Base-by-base conservation (phyloP, 2,888 invertebrate species). In the Lithodes maja region DNA sequence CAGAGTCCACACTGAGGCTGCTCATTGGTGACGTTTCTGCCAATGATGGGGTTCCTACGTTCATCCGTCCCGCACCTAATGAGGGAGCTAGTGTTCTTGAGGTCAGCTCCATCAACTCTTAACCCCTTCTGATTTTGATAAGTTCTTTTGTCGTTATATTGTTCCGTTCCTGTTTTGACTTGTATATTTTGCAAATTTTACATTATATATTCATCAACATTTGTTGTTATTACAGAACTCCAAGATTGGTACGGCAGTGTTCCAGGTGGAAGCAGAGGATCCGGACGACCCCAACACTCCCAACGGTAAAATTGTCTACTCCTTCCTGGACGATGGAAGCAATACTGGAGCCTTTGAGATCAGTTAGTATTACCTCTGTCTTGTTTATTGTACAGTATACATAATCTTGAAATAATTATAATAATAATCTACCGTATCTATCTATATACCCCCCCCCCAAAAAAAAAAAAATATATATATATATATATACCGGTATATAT, bases 1-100 rank as follows among this genome's bases (percentile, higher is more conserved):
- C 95, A 0, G 96, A 96, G 91, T 95, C 96, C 0, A 94, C 95
- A 3, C 93, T 97, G 0, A 96, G 96, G 92, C 96, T 97, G 71
- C 96, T 96, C 92, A 96, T 97, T 75, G 97, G 97, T 0, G 97
- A 97, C 92, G 96, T 97, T 0, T 96, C 96, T 83, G 96, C 96
- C 89, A 97, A 97, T 92, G 97, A 97, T 93, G 97, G 97, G 0
- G 96, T 97, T 0, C 97, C 97, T 0, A 94, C 95, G 52, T 96
- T 97, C 92, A 95, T 96, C 17, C 94, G 96, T 85, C 97, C 97
- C 0, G 95, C 95, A 5, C 93, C 95, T 2, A 96, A 96, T 74
- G 96, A 97, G 93, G 94, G 95, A n/a, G 95, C 97, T 0, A 95
- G 95, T 92, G 94, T 97, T 3, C 95, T 96, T 33, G 97, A 97